Evolutionary conservation across 2,113 vertebrate genomes (phyloP).

Genomic region (Aramus guarauna): DNA sequence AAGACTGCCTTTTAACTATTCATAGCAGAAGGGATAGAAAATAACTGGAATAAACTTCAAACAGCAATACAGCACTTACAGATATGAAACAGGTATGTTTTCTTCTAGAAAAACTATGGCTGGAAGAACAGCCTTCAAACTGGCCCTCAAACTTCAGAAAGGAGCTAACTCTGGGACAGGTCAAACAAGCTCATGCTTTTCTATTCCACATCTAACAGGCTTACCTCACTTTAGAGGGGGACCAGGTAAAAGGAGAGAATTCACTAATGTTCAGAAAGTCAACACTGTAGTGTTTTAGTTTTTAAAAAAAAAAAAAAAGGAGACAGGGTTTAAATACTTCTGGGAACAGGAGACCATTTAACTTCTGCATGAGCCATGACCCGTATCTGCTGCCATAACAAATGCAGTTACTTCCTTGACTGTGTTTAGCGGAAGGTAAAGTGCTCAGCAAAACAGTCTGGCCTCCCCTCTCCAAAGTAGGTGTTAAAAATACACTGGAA

Average conservation of each 20-base stretch:
- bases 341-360: background rate
- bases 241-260: background rate
- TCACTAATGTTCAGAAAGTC: background rate
- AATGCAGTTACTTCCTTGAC: background rate
- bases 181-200: conserved; percentile 22
- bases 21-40: background rate
- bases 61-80: background rate
- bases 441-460: background rate
- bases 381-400: accelerated
- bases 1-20: background rate
- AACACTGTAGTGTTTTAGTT: background rate
- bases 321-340: background rate
- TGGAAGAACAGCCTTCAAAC: background rate
- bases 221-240: background rate
- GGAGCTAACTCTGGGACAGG: conserved; percentile 1
- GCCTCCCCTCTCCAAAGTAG: background rate
- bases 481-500: conserved; percentile 35
- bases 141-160: background rate
- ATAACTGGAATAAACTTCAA: background rate
- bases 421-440: background rate
- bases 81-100: background rate
- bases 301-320: background rate
- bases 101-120: background rate
- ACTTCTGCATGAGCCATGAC: background rate
- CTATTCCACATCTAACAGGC: background rate